These are phyloP conservation scores for Rhynchonema sp. DNA, from an alignment of 2,888 invertebrate species.

Conservation along the genomic window DNA sequence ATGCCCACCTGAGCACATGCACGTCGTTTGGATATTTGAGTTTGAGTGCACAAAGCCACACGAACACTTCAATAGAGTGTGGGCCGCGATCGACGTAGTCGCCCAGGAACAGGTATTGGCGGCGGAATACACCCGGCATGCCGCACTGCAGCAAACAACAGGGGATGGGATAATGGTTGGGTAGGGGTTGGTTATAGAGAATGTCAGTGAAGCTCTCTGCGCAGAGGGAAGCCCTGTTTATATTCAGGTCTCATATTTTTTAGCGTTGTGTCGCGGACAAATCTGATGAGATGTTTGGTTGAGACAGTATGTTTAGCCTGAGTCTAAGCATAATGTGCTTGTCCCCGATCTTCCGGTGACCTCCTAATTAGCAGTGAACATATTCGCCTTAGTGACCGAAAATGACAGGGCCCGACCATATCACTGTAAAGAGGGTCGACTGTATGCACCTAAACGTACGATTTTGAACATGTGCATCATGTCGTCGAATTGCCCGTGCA, in stretches of 20 bases:
- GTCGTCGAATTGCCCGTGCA: conserved; percentile 95
- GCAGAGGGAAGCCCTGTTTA: too few species aligned
- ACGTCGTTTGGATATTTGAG: conserved; percentile 56
- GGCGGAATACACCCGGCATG: conserved; percentile 79
- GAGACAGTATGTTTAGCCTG: too few species aligned
- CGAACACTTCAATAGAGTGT: conserved; percentile 45
- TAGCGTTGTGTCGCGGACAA: too few species aligned
- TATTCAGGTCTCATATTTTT: too few species aligned
- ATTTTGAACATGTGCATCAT: conserved; percentile 63
- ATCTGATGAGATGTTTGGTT: too few species aligned
- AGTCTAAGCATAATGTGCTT: too few species aligned
- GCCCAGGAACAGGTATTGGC: conserved; percentile 88
- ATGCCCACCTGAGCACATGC: conserved; percentile 58
- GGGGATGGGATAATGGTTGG: neutral
- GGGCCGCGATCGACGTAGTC: conserved; percentile 95
- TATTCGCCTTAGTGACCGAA: too few species aligned
- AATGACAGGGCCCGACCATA: too few species aligned
- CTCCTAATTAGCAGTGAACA: too few species aligned
- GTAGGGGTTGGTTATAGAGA: neutral
- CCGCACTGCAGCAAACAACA: conserved; percentile 34
- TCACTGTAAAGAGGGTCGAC: too few species aligned
- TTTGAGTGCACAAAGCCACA: conserved; percentile 64
- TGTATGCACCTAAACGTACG: neutral
- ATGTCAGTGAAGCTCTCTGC: too few species aligned
- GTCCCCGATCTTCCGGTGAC: too few species aligned